Base-by-base conservation (phyloP, 2,797 vertebrate species). In the Parotocinclus haroldoi region DNA sequence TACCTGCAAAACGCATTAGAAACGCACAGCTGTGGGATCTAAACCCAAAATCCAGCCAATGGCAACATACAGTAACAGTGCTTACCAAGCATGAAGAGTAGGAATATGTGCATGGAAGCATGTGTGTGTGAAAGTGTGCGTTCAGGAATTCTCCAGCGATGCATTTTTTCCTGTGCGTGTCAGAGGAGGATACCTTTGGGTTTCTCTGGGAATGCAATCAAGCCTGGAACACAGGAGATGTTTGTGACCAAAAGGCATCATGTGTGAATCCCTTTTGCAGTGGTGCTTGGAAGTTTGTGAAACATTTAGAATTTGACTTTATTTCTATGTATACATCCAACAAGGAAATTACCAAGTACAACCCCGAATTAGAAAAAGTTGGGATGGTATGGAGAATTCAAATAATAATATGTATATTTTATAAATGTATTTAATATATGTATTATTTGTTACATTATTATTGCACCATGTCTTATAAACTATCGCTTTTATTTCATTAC, bases 131-230 rank as follows among this genome's bases (percentile, higher is more conserved):
- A 9, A 7, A n/a, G 45, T 66, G 49, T 61, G 52, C 44, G 39
- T 16, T 69, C 51, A 16, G 58, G 54, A 72, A 67, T 72, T 13
- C 51, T 75, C 66, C 63, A 59, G 58, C 59, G 55, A 39, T 52
- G 58, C 72, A 78, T 75, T 72, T 77, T 74, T 78, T 78, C 66
- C 73, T 64, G 73, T 16, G 49, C 67, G 67, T 78, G 69, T 77
- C 76, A 74, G 61, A 40, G 69, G 63, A 69, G 55, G 66, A 63
- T 40, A 60, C 48, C 13, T 64, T 69, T 70, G 63, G 46, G 46
- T 58, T 75, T 73, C 4, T 73, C 85, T 87, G 87, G 63, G 84
- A 88, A 84, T 88, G 82, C 69, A 82, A 89, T 89, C 82, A 89
- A 14, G 79, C 67, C 60, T 77, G 73, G 76, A 83, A 84, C 54